Evolutionary conservation across 2,113 vertebrate species (phyloP), one percentile per base, ranked within the genome.

Genomic region (Podocnemis expansa): DNA sequence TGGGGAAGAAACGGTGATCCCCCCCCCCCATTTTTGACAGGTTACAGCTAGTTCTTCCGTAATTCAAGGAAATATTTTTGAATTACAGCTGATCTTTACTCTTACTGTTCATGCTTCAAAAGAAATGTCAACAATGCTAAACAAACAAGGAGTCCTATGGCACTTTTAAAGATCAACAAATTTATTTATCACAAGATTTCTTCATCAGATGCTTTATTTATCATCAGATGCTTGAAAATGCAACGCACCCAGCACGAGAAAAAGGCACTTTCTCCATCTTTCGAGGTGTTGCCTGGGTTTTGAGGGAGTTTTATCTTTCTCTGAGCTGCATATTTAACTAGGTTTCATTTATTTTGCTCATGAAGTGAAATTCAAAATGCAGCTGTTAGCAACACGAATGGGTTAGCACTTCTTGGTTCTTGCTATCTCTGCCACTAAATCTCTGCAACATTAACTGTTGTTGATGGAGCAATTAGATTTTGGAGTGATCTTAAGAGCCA

Each of bases 251-350:
- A 0, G 58, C 73, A 86, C 27, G 34, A 85, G 63, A 52, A 24
- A 41, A 13, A 0, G 79, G 45, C 16, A 3, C 1, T 0, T 0
- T 0, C 80, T 60, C 38, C 27, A 63, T 56, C 51, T 82, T 73
- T 1, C 5, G 19, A 86, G 12, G 8, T 52, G 63, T 9, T 31
- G 55, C 38, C 38, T 11, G 16, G 10, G 24, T 78, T 0, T 0
- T 52, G 9, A 29, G 38, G 3, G 8, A 2, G 45, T 25, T 31
- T 10, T 19, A 6, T 78, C 73, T 70, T 88, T 29, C 70, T 22
- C 0, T 1, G 3, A 89, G 51, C 38, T 54, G 4, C 5, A 84
- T 17, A 0, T 2, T 45, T 90, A 87, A 87, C 56, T 82, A 27
- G 11, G 2, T 22, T 91, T 81, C 43, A 49, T 38, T 93, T 60